Percentiles rank a stretch among this genome's conserved stretches.
Conservation (phyloP, 1,140 invertebrate genomes). For the Trachymyrmex cornetzi region DNA sequence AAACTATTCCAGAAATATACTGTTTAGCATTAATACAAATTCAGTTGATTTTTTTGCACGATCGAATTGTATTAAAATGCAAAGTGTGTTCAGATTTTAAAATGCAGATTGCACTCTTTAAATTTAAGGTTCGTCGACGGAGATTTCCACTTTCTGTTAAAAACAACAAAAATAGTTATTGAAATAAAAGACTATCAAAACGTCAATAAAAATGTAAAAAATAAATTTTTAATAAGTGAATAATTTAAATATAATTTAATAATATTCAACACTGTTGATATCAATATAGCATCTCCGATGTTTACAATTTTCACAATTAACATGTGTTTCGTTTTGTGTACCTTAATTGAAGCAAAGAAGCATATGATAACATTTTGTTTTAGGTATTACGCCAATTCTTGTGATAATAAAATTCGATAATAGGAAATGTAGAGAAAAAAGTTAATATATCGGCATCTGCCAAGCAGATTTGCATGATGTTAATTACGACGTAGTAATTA, state of each 20-base stretch:
- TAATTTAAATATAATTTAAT: slow-evolving; percentile 21
- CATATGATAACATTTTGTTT: not conserved
- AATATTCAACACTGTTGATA: slow-evolving; percentile 7
- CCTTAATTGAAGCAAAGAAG: not conserved
- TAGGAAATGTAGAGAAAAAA: slow-evolving; percentile 11
- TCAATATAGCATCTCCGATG: not conserved
- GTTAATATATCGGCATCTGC: slow-evolving; percentile 25
- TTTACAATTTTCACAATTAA: slow-evolving; percentile 27
- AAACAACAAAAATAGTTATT: slow-evolving; percentile 23
- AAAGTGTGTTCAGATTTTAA: slow-evolving; percentile 52
- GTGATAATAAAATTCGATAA: not conserved
- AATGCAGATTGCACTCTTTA: slow-evolving; percentile 41
- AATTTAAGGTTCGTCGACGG: slow-evolving; percentile 1
- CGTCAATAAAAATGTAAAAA: not conserved
- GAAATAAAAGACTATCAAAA: not conserved
- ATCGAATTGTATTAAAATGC: slow-evolving; percentile 57
- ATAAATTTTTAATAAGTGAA: not conserved
- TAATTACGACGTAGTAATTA: slow-evolving; percentile 53
- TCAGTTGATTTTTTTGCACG: slow-evolving; percentile 17
- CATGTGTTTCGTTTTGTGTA: not conserved
- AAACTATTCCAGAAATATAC: slow-evolving; percentile 12
- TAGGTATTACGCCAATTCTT: not conserved
- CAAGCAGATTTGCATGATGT: slow-evolving; percentile 46
- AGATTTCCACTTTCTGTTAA: slow-evolving; percentile 20
- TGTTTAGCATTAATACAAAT: slow-evolving; percentile 48